Conservation (phyloP, 2,113 vertebrate species). For the Gadus chalcogrammus region DNA sequence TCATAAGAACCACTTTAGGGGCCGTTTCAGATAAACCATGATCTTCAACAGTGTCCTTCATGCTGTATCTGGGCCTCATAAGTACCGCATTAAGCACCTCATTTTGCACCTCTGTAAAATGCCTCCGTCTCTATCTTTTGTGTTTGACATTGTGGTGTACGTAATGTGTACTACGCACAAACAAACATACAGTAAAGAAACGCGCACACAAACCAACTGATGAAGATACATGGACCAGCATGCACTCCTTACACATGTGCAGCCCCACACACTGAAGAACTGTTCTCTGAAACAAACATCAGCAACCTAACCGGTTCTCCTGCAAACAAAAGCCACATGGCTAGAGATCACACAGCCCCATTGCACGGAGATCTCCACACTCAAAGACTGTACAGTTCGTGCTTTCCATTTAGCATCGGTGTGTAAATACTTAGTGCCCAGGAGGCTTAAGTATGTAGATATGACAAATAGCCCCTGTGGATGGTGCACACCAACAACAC, state of each 20-base stretch:
- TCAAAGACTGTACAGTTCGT: background rate
- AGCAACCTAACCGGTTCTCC: constrained; percentile 42
- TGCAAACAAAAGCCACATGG: constrained; percentile 43
- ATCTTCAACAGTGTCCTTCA: too few species aligned
- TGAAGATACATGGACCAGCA: background rate
- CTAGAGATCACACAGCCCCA: background rate
- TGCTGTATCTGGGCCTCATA: too few species aligned
- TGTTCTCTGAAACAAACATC: background rate
- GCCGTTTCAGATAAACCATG: too few species aligned
- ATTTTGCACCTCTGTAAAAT: too few species aligned
- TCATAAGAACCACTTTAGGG: too few species aligned
- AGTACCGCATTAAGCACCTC: too few species aligned
- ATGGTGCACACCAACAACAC: too few species aligned
- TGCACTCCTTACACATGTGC: constrained; percentile 7
- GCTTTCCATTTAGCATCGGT: background rate
- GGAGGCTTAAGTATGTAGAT: background rate
- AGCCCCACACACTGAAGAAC: background rate
- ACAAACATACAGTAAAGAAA: background rate
- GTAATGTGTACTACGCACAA: too few species aligned
- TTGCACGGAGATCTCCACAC: constrained; percentile 13
- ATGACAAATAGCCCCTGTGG: background rate
- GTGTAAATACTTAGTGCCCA: background rate
- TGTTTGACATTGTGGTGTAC: too few species aligned
- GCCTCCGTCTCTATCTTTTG: too few species aligned
- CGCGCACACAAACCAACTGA: constrained; percentile 9